Evolutionary conservation across 1,140 invertebrate species (phyloP).

Genomic region (Philotrypesis tridentata): DNA sequence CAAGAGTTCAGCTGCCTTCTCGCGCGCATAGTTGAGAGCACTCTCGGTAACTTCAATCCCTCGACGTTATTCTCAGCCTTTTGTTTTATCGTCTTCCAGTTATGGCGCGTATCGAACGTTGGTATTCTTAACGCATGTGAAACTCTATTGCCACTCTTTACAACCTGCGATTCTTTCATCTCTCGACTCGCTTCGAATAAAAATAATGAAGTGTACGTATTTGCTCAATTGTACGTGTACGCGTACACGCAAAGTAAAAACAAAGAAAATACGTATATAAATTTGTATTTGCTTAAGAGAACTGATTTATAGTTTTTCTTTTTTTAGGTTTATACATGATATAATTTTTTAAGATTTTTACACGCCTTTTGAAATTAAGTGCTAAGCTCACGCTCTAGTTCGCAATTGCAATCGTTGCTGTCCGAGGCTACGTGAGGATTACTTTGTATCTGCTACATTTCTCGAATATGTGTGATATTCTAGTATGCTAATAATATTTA

Average conservation of each 20-base stretch:
- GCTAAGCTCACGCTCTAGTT: neutral
- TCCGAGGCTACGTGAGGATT: neutral
- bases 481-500: neutral
- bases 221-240: too few relatives aligned
- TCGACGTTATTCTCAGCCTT: neutral
- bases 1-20: slow-evolving; percentile 15
- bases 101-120: neutral
- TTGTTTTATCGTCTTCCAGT: neutral
- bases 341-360: too few relatives aligned
- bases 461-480: neutral
- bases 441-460: neutral
- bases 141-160: too few relatives aligned
- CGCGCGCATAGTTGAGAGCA: neutral
- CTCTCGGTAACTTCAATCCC: neutral
- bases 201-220: too few relatives aligned
- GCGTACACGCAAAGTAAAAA: neutral
- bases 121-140: neutral
- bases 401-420: neutral
- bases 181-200: too few relatives aligned
- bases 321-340: too few relatives aligned
- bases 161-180: too few relatives aligned
- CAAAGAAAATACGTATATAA: too few relatives aligned
- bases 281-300: too few relatives aligned
- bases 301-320: too few relatives aligned
- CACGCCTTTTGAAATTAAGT: neutral